A percentile compares a stretch with the other conserved stretches of the same genome.
These are phyloP conservation scores for Sipha flava DNA, from an alignment of 1,140 invertebrate species.

Conservation along the genomic window DNA sequence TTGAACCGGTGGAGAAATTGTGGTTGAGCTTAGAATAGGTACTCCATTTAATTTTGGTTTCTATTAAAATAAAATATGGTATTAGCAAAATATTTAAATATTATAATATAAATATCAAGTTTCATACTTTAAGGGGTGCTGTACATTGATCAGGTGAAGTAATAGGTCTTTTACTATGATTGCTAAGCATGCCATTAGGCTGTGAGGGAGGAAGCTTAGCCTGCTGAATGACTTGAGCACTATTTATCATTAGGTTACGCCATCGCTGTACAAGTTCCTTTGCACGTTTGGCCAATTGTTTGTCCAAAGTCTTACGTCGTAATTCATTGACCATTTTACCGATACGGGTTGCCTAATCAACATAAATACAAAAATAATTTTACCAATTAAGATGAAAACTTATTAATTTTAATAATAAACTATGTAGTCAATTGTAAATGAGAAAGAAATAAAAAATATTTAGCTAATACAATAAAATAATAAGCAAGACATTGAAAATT, in stretches of 20 bases:
- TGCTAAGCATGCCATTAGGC: conserved; percentile 34
- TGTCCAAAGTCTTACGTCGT: conserved; percentile 70
- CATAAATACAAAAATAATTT: conserved; percentile 33
- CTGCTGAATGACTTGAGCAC: conserved; percentile 27
- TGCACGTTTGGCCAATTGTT: conserved; percentile 72
- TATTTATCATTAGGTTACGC: conserved; percentile 63
- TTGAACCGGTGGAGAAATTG: conserved; percentile 1
- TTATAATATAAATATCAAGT: neutral
- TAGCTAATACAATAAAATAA: too few relatives aligned
- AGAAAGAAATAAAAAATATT: neutral
- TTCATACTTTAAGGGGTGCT: conserved; percentile 7
- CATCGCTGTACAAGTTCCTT: conserved; percentile 85
- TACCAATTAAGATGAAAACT: too few relatives aligned
- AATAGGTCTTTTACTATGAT: conserved; percentile 15
- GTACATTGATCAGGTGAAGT: conserved; percentile 24
- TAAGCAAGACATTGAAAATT: too few relatives aligned
- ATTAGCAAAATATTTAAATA: neutral
- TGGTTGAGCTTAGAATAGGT: conserved; percentile 32
- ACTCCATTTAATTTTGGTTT: conserved; percentile 31
- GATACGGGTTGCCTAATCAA: conserved; percentile 66
- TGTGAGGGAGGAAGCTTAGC: conserved; percentile 19
- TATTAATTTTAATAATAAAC: too few relatives aligned
- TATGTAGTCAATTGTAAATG: too few relatives aligned
- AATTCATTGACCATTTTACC: conserved; percentile 90
- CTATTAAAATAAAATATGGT: neutral